Percentiles rank a stretch among this genome's conserved stretches.
These are phyloP conservation scores for Bos taurus DNA, from an alignment of 2,113 vertebrate species.

Conservation along the genomic window ARS-UCD2.0 NC_037343.1:51801501-51802000, in stretches of 20 bases:
- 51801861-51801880: neutral
- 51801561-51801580: neutral
- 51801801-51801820: slow-evolving; percentile 28
- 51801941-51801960: neutral
- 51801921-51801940: neutral
- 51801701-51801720: slow-evolving; percentile 72
- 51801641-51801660: neutral
- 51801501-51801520: neutral
- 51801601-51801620: neutral
- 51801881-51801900: neutral
- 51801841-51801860: neutral
- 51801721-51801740: neutral
- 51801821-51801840: neutral
- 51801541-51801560: neutral
- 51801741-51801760: neutral
- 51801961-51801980: neutral
- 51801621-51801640: neutral
- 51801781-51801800: neutral
- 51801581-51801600: neutral
- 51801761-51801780: neutral
- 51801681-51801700: neutral
- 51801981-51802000: slow-evolving; percentile 28
- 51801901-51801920: neutral
- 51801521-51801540: neutral
- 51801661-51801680: neutral